Evolutionary conservation across 2,797 vertebrate species (phyloP), one percentile per base, ranked within the genome.

Genomic region (Netta rufina): DNA sequence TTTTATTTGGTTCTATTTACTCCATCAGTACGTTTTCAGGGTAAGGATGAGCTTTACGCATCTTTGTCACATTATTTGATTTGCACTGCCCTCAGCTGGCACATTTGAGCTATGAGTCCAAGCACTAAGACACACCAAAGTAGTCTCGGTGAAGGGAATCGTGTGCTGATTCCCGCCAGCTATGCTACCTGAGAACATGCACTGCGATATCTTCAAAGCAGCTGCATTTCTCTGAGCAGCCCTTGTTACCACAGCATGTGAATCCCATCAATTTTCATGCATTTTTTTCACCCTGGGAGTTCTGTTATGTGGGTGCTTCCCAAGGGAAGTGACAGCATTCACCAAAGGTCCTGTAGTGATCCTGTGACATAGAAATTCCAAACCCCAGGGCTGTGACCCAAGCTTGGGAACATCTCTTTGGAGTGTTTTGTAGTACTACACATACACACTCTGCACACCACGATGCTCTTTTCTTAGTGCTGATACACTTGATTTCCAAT

Each of bases 81-180:
- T 64, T 11, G 47, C 92, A 76, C 13, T 80, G 93, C 94, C 97
- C 95, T 96, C 97, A 95, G 89, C 76, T 32, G 97, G 92, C 4
- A 0, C 3, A 0, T 8, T 33, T 3, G 3, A 73, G 94, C 43
- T 61, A 13, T 33, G 95, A 43, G 9, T 20, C 27, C 57, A 5
- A 13, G 12, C 13, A 7, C 22, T 5, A n/a, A 54, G 54, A 32
- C 4, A 1, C 33, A 12, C 28, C 38, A 28, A 12, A 8, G 19
- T 17, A 28, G 53, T 15, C 9, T 19, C 18, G 27, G 9, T 57
- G n/a, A 21, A 66, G 11, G 19, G 47, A 66, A 51, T 38, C 27
- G 43, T 66, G 56, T 49, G 80, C 49, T 28, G 7, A 58, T 4
- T 21, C 28, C 27, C 60, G 21, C 27, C 76, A 33, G 75, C 71